Conservation (phyloP, 2,888 invertebrate species). For the Cephus pulcher region DNA sequence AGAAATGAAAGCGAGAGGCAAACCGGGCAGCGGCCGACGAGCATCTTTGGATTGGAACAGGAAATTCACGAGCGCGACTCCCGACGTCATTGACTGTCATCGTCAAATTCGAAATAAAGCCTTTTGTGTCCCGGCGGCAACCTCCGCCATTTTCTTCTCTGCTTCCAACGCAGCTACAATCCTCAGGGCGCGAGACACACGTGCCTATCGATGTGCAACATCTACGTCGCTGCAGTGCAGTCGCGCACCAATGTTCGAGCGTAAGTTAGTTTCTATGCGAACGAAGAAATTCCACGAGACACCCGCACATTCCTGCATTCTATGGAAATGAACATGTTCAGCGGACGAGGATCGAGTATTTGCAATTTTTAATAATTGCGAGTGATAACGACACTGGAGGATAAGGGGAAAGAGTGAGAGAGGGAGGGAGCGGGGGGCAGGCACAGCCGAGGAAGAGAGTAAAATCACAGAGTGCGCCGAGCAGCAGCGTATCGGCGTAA, state of each 20-base stretch:
- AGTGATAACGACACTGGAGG: not conserved
- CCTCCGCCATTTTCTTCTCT: not conserved
- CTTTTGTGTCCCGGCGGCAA: constrained; percentile 20
- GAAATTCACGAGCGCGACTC: constrained; percentile 12
- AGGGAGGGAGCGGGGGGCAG: not conserved
- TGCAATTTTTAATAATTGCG: constrained; percentile 18
- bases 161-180: not conserved
- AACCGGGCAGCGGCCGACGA: too few species aligned
- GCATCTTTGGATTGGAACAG: constrained; percentile 7
- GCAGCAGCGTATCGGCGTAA: constrained; percentile 10
- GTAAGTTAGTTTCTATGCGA: not conserved
- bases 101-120: constrained; percentile 41
- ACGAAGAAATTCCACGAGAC: not conserved
- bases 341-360: constrained; percentile 17
- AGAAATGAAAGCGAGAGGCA: too few species aligned
- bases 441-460: not conserved
- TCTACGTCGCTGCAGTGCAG: not conserved
- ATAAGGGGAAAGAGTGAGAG: constrained; percentile 5
- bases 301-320: too few species aligned
- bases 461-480: not conserved
- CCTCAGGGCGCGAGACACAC: too few species aligned
- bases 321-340: not conserved
- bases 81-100: constrained; percentile 12
- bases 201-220: too few species aligned
- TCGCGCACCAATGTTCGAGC: constrained; percentile 14